A percentile compares a stretch with the other conserved stretches of the same genome.
Conservation (phyloP, 2,113 vertebrate genomes). For the Martes martes region DNA sequence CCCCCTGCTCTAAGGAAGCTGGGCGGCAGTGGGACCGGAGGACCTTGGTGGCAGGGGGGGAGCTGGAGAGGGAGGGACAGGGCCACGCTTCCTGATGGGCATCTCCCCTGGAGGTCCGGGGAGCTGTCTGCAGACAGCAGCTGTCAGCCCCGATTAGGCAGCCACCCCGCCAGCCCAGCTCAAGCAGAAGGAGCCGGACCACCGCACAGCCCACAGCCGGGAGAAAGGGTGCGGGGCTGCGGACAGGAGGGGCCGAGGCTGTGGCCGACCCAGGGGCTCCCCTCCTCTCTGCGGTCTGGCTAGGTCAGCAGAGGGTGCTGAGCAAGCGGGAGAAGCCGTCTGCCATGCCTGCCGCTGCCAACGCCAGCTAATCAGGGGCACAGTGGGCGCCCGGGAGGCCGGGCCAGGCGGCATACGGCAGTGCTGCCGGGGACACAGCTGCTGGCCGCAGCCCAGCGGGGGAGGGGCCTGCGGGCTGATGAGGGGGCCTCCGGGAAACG, state of each 20-base stretch:
- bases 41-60: neutral
- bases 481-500: neutral
- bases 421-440: neutral
- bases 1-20: neutral
- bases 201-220: fast-evolving
- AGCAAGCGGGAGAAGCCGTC: neutral
- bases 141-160: constrained; percentile 45
- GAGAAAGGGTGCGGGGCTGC: neutral
- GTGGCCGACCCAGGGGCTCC: neutral
- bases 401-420: neutral
- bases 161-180: neutral
- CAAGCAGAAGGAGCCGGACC: neutral
- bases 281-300: neutral
- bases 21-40: neutral
- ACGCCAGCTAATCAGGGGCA: constrained; percentile 47
- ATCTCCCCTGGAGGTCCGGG: neutral
- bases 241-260: fast-evolving
- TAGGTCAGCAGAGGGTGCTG: neutral
- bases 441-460: neutral
- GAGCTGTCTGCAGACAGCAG: constrained; percentile 51
- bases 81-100: neutral
- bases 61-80: fast-evolving
- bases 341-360: neutral
- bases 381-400: neutral
- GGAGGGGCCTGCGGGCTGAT: neutral